These are phyloP conservation scores for Agapornis roseicollis DNA, from an alignment of 2,113 vertebrate species.

Conservation along the genomic window DNA sequence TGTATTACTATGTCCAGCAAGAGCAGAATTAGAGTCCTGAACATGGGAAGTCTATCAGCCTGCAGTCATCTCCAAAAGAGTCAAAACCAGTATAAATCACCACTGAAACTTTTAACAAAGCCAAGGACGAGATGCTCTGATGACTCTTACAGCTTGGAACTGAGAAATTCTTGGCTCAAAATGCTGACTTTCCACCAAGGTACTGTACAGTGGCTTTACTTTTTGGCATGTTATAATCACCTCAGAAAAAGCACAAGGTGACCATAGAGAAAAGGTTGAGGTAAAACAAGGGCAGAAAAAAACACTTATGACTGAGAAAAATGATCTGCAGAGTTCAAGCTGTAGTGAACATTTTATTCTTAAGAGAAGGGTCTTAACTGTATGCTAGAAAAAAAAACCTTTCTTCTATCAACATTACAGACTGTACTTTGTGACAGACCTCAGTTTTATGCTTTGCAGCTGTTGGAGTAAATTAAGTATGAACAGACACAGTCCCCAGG, in stretches of 20 bases:
- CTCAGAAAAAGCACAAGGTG: conserved; percentile 17
- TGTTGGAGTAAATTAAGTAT: neutral
- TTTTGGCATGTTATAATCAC: conserved; percentile 1
- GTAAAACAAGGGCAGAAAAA: neutral
- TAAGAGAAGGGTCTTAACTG: neutral
- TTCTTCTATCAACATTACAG: neutral
- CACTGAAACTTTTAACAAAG: neutral
- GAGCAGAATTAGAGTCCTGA: neutral
- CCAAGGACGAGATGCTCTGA: conserved; percentile 40
- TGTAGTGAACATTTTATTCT: neutral
- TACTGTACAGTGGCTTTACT: conserved; percentile 33
- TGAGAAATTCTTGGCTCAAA: conserved; percentile 39
- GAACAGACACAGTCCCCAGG: neutral
- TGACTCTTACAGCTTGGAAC: conserved; percentile 38
- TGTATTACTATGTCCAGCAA: neutral
- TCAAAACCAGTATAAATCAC: conserved; percentile 37
- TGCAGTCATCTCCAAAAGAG: neutral
- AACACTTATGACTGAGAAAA: neutral
- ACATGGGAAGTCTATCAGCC: neutral
- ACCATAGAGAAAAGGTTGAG: neutral
- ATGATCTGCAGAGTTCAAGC: neutral
- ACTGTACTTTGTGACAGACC: neutral
- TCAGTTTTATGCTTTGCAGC: neutral
- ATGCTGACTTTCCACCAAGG: conserved; percentile 42
- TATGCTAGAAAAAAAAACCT: neutral